Percentiles rank a stretch among this genome's conserved stretches.
These are phyloP conservation scores for Drosophila paranaensis DNA, from an alignment of 2,888 invertebrate species.

Conservation along the genomic window DNA sequence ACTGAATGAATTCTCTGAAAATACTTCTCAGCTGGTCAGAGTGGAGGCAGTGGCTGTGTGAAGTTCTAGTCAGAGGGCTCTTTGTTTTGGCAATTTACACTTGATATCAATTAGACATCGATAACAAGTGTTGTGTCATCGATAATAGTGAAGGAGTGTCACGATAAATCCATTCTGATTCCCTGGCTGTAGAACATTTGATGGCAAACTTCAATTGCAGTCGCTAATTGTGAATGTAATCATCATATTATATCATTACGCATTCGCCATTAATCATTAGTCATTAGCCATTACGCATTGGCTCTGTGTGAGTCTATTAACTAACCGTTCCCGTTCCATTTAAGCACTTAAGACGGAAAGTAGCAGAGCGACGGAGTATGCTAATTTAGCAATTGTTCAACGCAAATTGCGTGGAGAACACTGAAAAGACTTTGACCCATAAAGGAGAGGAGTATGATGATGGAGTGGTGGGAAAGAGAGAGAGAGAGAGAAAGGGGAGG, in stretches of 20 bases:
- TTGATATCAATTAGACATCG: not conserved
- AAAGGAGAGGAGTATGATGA: constrained; percentile 1
- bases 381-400: constrained; percentile 65
- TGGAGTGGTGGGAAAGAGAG: not conserved
- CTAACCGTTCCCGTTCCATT: constrained; percentile 38
- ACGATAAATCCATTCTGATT: not conserved
- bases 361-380: constrained; percentile 29
- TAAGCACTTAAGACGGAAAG: constrained; percentile 19
- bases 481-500: not conserved
- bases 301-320: constrained; percentile 25
- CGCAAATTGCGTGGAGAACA: constrained; percentile 68
- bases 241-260: constrained; percentile 9
- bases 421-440: constrained; percentile 48
- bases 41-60: not conserved
- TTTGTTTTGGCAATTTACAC: not conserved
- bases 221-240: constrained; percentile 6
- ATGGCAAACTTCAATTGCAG: constrained; percentile 8
- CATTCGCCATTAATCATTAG: constrained; percentile 1
- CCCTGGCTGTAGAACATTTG: not conserved
- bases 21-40: not conserved
- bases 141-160: not conserved
- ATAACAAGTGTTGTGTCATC: not conserved
- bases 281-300: not conserved
- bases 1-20: not conserved
- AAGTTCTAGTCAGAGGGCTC: not conserved